These are phyloP conservation scores for Ceryle rudis DNA, from an alignment of 2,797 vertebrate genomes.

Conservation along the genomic window DNA sequence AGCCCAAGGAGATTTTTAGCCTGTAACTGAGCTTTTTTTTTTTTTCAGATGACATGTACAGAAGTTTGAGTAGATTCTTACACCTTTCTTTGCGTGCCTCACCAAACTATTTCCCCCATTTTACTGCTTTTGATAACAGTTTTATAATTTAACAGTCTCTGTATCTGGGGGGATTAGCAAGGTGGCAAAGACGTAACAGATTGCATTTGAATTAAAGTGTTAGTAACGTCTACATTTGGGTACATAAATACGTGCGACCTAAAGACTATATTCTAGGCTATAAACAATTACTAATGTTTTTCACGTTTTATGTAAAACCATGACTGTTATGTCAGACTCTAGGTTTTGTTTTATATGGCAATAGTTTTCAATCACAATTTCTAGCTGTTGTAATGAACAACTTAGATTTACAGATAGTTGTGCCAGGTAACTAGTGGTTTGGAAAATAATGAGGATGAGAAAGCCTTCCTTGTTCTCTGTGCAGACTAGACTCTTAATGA, in stretches of 20 bases:
- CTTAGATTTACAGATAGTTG: constrained; percentile 2
- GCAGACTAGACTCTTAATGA: not conserved
- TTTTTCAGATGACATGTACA: constrained; percentile 30
- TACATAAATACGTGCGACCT: not conserved
- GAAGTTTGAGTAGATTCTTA: not conserved
- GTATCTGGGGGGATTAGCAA: not conserved
- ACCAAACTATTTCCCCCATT: not conserved
- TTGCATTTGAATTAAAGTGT: not conserved
- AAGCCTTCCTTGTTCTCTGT: not conserved
- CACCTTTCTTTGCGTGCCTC: constrained; percentile 6
- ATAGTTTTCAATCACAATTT: not conserved
- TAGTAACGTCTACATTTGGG: not conserved
- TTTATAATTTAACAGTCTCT: not conserved
- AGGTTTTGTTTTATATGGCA: not conserved
- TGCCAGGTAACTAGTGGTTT: not conserved
- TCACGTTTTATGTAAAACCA: not conserved
- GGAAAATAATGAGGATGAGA: not conserved
- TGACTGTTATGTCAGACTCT: rapidly evolving
- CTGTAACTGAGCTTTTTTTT: constrained; percentile 9
- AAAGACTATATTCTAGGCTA: not conserved
- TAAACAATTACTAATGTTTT: not conserved
- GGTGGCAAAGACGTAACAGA: not conserved
- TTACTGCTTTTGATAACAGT: not conserved
- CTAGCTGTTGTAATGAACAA: not conserved
- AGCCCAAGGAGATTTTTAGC: constrained; percentile 32